Percentiles rank a stretch among this genome's conserved stretches.
Conservation (phyloP, 2,888 invertebrate species). For the Encarsia formosa region DNA sequence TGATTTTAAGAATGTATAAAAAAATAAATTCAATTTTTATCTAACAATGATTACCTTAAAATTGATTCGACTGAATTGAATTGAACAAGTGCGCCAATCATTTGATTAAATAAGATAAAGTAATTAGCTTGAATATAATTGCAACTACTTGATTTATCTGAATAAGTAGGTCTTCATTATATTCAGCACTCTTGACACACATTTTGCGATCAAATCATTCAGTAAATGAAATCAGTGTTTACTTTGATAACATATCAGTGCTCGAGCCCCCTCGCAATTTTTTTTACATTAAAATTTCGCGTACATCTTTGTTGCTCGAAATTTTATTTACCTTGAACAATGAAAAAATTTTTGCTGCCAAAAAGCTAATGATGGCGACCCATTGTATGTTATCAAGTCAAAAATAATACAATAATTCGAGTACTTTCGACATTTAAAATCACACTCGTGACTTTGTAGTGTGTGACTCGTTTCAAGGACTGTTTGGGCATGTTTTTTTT, state of each 20-base stretch:
- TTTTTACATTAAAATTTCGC: neutral
- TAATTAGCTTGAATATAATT: too few relatives aligned
- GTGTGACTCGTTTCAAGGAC: conserved; percentile 9
- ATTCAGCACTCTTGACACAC: conserved; percentile 14
- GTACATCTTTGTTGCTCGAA: neutral
- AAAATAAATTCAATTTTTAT: too few relatives aligned
- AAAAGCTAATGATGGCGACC: neutral
- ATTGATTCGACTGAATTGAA: too few relatives aligned
- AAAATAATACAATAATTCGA: conserved; percentile 10
- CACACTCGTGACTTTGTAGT: conserved; percentile 2
- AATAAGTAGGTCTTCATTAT: conserved; percentile 5
- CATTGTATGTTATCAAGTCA: conserved; percentile 9
- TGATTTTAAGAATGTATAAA: too few relatives aligned
- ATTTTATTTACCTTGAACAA: neutral
- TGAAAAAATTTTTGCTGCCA: conserved; percentile 10
- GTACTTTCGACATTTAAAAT: conserved; percentile 19
- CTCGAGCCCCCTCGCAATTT: conserved; percentile 1
- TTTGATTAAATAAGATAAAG: too few relatives aligned
- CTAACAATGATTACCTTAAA: too few relatives aligned
- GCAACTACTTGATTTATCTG: neutral
- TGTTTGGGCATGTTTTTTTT: neutral
- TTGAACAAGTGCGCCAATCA: too few relatives aligned
- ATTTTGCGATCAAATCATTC: conserved; percentile 11
- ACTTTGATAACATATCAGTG: conserved; percentile 3
- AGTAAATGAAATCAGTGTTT: conserved; percentile 2